Evolutionary conservation across 2,797 vertebrate genomes (phyloP), one percentile per base, ranked within the genome.

Genomic region (Melanotaenia parkinsoni): DNA sequence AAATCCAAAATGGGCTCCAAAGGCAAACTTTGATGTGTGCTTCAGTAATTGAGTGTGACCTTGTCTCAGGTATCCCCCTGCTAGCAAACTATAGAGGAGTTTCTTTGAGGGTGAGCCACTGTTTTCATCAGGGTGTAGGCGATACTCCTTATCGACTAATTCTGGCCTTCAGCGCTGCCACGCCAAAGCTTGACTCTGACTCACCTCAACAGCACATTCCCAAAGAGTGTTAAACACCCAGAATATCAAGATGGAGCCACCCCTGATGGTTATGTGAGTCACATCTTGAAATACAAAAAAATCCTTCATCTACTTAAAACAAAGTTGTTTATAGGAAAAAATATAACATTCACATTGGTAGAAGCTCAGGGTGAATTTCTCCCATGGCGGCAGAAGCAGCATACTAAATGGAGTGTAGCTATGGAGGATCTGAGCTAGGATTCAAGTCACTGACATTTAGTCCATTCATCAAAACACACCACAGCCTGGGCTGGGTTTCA

Each of bases 371-470:
- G 75, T 12, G 30, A 79, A 76, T 81, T 78, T 80, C 80, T 77
- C 71, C 74, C 67, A 37, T 1, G 67, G 60, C 76, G 53, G 4
- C 51, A 71, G 84, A 80, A 79, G 74, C 67, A 63, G 81, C 83
- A 87, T 86, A 84, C 73, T 83, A 93, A 92, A 89, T 81, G 81
- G 76, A 86, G 78, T 79, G 10, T 72, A 60, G 84, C 81, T 80
- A 74, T 71, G 76, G 73, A 85, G 72, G 86, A 90, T 90, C 91
- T 86, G 88, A 89, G 83, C 84, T 61, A 77, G 84, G 86, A 88
- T 90, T 93, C 88, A 88, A 91, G 90, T 86, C 87, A 87, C 89
- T 93, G 90, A 94, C 91, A 90, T 92, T 92, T 89, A 89, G 90
- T 85, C 86, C 88, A 93, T 94, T 93, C 91, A 94, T 94, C 93